Percentiles rank a stretch among this genome's conserved stretches.
Evolutionary conservation across 2,888 invertebrate species (phyloP).

Genomic region (Drosophila nigritarsus): DNA sequence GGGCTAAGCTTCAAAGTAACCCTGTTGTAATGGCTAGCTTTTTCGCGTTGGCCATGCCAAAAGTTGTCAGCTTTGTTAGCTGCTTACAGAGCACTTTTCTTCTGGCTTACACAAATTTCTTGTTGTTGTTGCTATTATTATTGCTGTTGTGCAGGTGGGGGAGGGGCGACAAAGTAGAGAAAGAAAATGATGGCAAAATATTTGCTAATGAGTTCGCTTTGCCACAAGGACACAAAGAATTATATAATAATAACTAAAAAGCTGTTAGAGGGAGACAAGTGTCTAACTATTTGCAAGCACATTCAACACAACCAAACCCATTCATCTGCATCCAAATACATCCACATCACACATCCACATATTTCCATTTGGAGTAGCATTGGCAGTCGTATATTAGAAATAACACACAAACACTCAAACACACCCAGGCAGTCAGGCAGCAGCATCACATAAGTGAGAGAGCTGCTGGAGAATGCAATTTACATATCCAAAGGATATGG

Average conservation of each 20-base stretch:
- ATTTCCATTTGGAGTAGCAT: constrained; percentile 9
- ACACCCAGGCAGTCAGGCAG: constrained; percentile 50
- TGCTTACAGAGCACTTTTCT: constrained; percentile 41
- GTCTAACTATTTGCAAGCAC: background rate
- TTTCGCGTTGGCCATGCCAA: constrained; percentile 31
- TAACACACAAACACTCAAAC: constrained; percentile 45
- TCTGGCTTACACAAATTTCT: constrained; percentile 18
- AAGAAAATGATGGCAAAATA: constrained; percentile 49
- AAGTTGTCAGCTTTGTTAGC: constrained; percentile 48
- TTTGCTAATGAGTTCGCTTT: constrained; percentile 68
- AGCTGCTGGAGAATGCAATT: constrained; percentile 64
- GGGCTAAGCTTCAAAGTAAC: constrained; percentile 41
- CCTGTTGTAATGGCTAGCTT: constrained; percentile 45
- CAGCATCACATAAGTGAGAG: constrained; percentile 32
- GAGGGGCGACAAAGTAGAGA: background rate
- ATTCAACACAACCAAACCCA: constrained; percentile 12
- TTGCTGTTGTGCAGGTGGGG: constrained; percentile 4
- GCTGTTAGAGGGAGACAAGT: constrained; percentile 10
- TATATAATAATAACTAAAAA: background rate
- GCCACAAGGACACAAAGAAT: constrained; percentile 11
- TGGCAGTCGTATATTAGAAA: constrained; percentile 64
- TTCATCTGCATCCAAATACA: constrained; percentile 1
- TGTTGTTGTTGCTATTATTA: background rate
- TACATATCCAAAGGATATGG: constrained; percentile 62
- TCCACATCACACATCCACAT: background rate